Conservation (phyloP, 2,888 invertebrate genomes). For the Hipparchia sbordonii region DNA sequence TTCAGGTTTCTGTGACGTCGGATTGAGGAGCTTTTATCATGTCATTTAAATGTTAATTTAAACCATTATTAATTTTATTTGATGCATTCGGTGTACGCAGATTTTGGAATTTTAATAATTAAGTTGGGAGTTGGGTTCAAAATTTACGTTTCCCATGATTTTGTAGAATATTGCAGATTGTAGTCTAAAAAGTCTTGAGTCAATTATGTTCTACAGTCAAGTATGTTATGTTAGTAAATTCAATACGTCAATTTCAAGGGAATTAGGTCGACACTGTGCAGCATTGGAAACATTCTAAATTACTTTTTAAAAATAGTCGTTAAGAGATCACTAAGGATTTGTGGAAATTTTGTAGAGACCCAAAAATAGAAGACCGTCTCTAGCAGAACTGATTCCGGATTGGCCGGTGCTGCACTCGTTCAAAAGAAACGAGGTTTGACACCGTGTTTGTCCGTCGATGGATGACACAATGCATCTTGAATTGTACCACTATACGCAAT, state of each 20-base stretch:
- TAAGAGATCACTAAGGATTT: slow-evolving; percentile 56
- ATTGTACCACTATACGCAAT: slow-evolving; percentile 70
- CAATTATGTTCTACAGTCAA: background rate
- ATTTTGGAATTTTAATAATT: slow-evolving; percentile 65
- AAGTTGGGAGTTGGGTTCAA: background rate
- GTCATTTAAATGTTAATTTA: slow-evolving; percentile 67
- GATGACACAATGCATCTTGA: slow-evolving; percentile 76
- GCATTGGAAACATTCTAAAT: slow-evolving; percentile 11
- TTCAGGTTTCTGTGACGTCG: slow-evolving; percentile 76
- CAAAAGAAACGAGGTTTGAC: slow-evolving; percentile 93
- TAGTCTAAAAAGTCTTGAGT: background rate
- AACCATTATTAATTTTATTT: slow-evolving; percentile 72
- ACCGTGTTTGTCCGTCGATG: slow-evolving; percentile 60
- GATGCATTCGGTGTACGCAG: slow-evolving; percentile 77
- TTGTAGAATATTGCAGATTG: background rate
- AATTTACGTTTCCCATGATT: background rate
- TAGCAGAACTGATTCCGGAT: slow-evolving; percentile 98
- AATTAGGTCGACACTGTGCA: slow-evolving; percentile 15
- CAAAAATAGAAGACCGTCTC: slow-evolving; percentile 90
- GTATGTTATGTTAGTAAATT: background rate
- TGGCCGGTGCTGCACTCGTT: slow-evolving; percentile 95
- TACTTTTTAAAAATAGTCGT: slow-evolving; percentile 27
- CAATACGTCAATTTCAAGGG: slow-evolving; percentile 6
- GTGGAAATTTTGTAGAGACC: slow-evolving; percentile 80
- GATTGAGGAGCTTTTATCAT: slow-evolving; percentile 78